A percentile compares a stretch with the other conserved stretches of the same genome.
Evolutionary conservation across 1,140 invertebrate genomes (phyloP).

Genomic region (Drosophila arizonae): DNA sequence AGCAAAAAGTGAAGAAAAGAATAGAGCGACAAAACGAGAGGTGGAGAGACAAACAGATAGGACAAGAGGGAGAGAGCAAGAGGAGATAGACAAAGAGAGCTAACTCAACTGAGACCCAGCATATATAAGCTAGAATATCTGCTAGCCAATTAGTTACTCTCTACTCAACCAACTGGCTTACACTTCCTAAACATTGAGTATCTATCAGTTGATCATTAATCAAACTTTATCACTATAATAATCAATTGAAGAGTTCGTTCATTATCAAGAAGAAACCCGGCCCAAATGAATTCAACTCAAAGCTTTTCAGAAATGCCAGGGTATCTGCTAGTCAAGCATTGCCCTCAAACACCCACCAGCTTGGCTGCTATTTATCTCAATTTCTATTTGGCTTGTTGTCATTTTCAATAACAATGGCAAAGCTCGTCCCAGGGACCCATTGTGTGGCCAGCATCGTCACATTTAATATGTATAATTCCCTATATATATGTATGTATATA

Average conservation of each 20-base stretch:
- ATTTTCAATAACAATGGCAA: constrained; percentile 67
- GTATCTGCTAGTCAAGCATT: constrained; percentile 4
- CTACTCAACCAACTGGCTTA: background rate
- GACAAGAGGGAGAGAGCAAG: too few relatives aligned
- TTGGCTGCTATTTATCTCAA: constrained; percentile 34
- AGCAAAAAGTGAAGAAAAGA: too few relatives aligned
- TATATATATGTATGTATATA: constrained; percentile 2
- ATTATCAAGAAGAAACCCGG: too few relatives aligned
- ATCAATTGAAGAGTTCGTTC: too few relatives aligned
- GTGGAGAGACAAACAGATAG: too few relatives aligned
- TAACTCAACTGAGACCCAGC: background rate
- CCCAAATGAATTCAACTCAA: too few relatives aligned
- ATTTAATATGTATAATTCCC: constrained; percentile 17
- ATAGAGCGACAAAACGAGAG: too few relatives aligned
- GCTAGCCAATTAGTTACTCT: background rate
- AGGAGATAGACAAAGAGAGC: too few relatives aligned
- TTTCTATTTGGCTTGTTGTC: constrained; percentile 57
- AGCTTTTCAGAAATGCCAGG: too few relatives aligned
- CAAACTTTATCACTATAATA: too few relatives aligned
- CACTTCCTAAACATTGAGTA: background rate
- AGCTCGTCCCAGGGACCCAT: constrained; percentile 27
- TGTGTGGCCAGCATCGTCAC: constrained; percentile 25
- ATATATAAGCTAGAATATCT: background rate
- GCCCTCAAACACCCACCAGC: background rate
- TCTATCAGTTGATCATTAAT: background rate